These are phyloP conservation scores for Callorhinus ursinus DNA, from an alignment of 2,113 vertebrate species.

Conservation along the genomic window DNA sequence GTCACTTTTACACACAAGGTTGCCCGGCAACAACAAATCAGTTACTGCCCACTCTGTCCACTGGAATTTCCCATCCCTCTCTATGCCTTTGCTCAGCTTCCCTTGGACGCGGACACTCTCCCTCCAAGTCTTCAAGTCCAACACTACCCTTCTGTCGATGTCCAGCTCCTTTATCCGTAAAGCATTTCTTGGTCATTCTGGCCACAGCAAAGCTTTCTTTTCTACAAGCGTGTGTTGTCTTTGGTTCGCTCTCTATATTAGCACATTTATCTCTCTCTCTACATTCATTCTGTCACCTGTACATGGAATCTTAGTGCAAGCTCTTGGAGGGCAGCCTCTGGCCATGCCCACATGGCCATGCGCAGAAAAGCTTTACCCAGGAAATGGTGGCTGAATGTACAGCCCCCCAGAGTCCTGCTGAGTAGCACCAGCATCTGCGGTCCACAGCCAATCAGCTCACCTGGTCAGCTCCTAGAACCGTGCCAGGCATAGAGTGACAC, in stretches of 20 bases:
- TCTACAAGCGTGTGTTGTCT: background rate
- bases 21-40: background rate
- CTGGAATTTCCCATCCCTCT: background rate
- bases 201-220: background rate
- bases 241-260: background rate
- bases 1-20: background rate
- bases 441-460: no score
- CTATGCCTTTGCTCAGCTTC: background rate
- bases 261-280: background rate
- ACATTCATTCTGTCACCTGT: background rate
- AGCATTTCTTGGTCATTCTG: background rate
- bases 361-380: no score
- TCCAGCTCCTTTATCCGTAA: background rate
- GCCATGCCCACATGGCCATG: accelerated
- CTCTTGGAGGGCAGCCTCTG: background rate
- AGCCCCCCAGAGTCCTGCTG: background rate
- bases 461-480: background rate
- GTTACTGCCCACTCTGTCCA: background rate
- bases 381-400: background rate
- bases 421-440: background rate
- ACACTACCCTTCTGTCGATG: background rate
- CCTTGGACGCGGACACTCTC: background rate
- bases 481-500: accelerated
- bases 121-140: background rate
- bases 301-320: background rate